Evolutionary conservation across 2,797 vertebrate species (phyloP), one percentile per base, ranked within the genome.

Genomic region (Perodicticus potto): DNA sequence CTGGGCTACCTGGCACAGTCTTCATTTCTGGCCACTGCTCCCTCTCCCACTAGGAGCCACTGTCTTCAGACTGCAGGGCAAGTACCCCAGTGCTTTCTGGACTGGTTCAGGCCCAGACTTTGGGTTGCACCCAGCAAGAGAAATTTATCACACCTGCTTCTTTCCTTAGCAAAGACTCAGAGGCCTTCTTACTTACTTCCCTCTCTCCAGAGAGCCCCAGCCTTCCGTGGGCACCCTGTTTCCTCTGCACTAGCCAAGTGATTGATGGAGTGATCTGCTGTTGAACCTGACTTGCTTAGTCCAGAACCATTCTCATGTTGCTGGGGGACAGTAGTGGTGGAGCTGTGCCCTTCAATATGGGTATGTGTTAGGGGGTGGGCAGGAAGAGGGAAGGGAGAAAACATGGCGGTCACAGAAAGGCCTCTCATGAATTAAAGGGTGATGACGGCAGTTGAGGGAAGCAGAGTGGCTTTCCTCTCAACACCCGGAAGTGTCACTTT

Each of bases 291-390:
- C 59, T 29, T 13, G 11, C 82, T 83, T 32, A 59, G 23, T 34
- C 40, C 40, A 17, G 3, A 88, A 63, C 43, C 34, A 20, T 12
- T 57, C 23, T 10, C 1, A 0, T 0, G 43, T 0, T 49, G 37
- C 1, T 1, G 37, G 43, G 25, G 19, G 23, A 43, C 9, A 7
- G 0, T 7, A 10, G 0, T 7, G 17, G 8, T 40, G 27, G 63
- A 32, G 25, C 57, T 11, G 4, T 5, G 19, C 34, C 7, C 0
- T 19, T 12, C 8, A 2, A 0, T 14, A 4, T 11, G 9, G 4
- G 3, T 9, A 3, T 45, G 23, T n/a, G 5, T 17, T 8, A 4
- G 43, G 11, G 0, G 8, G 7, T 2, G 12, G 57, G 14, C 34
- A 9, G 22, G 5, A 7, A 11, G 3, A 0, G 19, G 23, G 40